phyloP scores from a whole-genome alignment of 2,113 vertebrate species.

The Toxostoma redivivum region DNA sequence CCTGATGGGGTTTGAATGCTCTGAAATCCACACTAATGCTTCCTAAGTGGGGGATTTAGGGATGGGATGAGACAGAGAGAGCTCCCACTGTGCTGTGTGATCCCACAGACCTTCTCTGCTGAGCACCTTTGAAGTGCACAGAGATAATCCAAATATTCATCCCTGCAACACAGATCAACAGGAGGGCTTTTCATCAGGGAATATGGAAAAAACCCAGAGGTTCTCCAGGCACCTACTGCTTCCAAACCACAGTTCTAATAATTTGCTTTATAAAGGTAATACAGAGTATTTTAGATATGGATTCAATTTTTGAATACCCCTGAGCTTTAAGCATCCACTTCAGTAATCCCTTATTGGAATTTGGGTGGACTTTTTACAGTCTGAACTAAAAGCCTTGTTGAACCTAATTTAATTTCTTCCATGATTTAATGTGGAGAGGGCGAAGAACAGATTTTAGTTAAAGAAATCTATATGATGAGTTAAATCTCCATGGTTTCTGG shows the following conservation, averaged over 20 bases:
- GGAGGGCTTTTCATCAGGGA: accelerated
- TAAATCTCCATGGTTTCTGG: not conserved
- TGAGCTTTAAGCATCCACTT: not conserved
- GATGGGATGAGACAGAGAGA: not conserved
- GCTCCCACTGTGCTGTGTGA: not conserved
- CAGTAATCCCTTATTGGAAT: not conserved
- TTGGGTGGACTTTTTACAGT: not conserved
- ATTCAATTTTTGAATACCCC: not conserved
- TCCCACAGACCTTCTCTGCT: not conserved
- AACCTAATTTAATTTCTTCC: not conserved
- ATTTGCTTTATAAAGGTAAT: not conserved
- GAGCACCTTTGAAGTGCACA: not conserved
- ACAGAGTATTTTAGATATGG: not conserved
- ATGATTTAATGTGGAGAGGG: not conserved
- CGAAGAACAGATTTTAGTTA: not conserved
- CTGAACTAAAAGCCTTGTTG: not conserved
- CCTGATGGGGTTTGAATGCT: not conserved
- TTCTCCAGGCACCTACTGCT: not conserved
- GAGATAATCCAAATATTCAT: not conserved
- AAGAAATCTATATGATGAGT: not conserved
- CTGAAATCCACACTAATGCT: not conserved
- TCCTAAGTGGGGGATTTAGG: not conserved
- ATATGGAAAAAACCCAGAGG: not conserved
- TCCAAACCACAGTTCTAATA: not conserved
- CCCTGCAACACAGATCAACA: not conserved